phyloP scores from a whole-genome alignment of 2,113 vertebrate genomes.

The Galemys pyrenaicus region DNA sequence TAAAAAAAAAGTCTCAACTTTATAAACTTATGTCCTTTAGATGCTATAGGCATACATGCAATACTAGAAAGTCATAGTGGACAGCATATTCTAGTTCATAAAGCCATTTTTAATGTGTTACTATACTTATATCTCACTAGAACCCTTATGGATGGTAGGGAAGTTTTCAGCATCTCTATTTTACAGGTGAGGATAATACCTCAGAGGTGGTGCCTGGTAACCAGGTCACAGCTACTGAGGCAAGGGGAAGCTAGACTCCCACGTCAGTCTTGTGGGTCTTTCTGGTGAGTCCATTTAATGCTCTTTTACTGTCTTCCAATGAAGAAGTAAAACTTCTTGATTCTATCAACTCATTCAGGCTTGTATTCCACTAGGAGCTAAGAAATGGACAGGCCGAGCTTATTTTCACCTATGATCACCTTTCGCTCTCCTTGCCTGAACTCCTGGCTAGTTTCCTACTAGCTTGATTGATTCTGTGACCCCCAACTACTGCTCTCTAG shows the following conservation, averaged over 20 bases:
- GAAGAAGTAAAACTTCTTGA: not conserved
- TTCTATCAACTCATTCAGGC: not conserved
- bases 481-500: not conserved
- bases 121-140: conserved; percentile 30
- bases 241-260: not conserved
- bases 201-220: not conserved
- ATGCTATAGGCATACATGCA: not conserved
- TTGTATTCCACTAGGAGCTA: not conserved
- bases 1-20: no score
- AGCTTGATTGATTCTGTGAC: not conserved
- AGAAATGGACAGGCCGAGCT: not conserved
- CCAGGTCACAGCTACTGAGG: not conserved
- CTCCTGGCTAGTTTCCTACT: not conserved
- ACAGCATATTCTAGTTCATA: not conserved
- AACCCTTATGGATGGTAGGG: not conserved
- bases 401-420: not conserved
- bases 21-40: not conserved
- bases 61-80: not conserved
- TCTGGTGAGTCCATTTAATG: not conserved
- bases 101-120: not conserved
- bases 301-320: not conserved
- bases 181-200: not conserved
- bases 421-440: not conserved
- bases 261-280: not conserved
- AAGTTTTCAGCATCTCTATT: not conserved